Conservation (phyloP, 2,797 vertebrate genomes). For the Anabacerthia variegaticeps region DNA sequence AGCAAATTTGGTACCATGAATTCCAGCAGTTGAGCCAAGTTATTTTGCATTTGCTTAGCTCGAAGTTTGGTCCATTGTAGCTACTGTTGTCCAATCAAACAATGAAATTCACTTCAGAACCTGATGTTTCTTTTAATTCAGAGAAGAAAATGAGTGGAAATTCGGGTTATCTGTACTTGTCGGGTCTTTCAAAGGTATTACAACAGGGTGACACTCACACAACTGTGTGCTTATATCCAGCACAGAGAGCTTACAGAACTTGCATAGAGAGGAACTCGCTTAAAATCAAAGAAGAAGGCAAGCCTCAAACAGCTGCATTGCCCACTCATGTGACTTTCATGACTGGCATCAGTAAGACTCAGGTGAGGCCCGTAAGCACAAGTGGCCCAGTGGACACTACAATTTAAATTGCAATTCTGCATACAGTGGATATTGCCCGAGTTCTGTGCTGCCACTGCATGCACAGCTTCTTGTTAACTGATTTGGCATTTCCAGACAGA, state of each 20-base stretch:
- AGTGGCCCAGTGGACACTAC: neutral
- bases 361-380: neutral
- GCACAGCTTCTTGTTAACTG: neutral
- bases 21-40: neutral
- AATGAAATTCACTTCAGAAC: neutral
- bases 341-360: neutral
- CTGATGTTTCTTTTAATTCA: neutral
- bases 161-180: neutral
- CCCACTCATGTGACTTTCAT: neutral
- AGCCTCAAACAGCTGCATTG: neutral
- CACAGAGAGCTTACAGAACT: neutral
- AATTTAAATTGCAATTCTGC: neutral
- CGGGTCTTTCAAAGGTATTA: neutral
- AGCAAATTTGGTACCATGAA: conserved; percentile 11
- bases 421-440: neutral
- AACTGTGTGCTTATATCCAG: neutral
- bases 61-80: conserved; percentile 5
- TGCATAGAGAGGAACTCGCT: neutral
- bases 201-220: neutral
- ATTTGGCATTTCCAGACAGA: neutral
- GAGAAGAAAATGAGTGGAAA: neutral
- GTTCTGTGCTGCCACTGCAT: neutral
- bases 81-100: neutral
- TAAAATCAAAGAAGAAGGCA: neutral
- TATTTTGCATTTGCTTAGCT: neutral